phyloP scores from a whole-genome alignment of 2,888 invertebrate species.

The Acanthosepion lycidas region DNA sequence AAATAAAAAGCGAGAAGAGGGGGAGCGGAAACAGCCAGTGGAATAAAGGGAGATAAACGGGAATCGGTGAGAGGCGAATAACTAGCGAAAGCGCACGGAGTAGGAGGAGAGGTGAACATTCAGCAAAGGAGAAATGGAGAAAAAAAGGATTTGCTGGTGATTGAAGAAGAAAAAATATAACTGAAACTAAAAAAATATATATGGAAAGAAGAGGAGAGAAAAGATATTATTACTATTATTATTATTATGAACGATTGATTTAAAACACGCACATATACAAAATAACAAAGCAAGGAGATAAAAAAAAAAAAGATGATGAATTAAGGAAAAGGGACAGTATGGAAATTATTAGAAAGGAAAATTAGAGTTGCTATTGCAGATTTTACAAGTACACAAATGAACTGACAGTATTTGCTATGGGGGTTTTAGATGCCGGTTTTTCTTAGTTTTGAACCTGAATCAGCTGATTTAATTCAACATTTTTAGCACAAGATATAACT shows the following conservation, averaged over 20 bases:
- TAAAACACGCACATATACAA: constrained; percentile 12
- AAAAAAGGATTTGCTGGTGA: constrained; percentile 33
- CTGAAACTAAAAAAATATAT: constrained; percentile 6
- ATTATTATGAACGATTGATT: neutral
- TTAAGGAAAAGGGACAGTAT: neutral
- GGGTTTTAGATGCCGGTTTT: neutral
- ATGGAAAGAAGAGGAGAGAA: neutral
- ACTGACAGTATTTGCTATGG: neutral
- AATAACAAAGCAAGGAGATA: neutral
- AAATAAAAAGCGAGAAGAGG: neutral
- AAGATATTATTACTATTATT: neutral
- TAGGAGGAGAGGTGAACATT: neutral
- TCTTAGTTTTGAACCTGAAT: neutral
- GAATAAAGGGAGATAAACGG: neutral
- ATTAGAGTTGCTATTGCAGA: neutral
- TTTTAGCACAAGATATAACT: neutral
- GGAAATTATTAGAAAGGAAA: neutral
- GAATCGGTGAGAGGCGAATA: neutral
- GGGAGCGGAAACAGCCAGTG: neutral
- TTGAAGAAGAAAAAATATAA: constrained; percentile 20
- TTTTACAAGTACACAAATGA: neutral
- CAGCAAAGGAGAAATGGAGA: constrained; percentile 25
- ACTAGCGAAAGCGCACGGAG: neutral
- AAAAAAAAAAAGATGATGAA: neutral
- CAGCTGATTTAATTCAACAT: neutral